Conservation (phyloP, 2,888 invertebrate genomes). For the Phymatocera aterrima region DNA sequence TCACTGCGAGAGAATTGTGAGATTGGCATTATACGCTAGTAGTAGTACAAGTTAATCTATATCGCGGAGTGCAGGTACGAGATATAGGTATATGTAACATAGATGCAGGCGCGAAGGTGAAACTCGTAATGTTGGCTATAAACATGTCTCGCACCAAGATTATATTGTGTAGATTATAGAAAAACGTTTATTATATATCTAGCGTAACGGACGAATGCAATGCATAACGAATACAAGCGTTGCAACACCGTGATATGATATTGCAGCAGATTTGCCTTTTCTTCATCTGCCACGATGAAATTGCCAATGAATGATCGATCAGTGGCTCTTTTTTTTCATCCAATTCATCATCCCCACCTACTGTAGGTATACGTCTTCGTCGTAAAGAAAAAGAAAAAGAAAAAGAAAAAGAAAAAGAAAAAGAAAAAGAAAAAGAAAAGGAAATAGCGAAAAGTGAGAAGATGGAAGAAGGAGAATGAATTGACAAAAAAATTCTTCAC, state of each 20-base stretch:
- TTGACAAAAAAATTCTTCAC: not conserved
- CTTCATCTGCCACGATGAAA: too few relatives aligned
- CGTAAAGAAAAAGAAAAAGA: too few relatives aligned
- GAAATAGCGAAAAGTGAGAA: not conserved
- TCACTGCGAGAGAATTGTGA: too few relatives aligned
- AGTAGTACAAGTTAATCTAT: not conserved
- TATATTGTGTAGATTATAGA: not conserved
- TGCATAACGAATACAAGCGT: not conserved
- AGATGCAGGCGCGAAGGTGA: not conserved
- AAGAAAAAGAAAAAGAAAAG: not conserved
- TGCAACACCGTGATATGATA: not conserved
- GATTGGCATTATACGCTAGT: not conserved
- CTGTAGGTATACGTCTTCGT: too few relatives aligned
- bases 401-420: too few relatives aligned
- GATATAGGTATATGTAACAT: not conserved
- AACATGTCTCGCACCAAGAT: slow-evolving; percentile 9
- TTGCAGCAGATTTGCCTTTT: too few relatives aligned
- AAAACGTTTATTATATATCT: slow-evolving; percentile 13
- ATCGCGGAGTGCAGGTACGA: not conserved
- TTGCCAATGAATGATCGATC: too few relatives aligned
- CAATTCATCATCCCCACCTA: too few relatives aligned
- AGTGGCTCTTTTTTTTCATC: too few relatives aligned
- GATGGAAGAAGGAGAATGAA: too few relatives aligned
- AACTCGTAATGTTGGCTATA: slow-evolving; percentile 2
- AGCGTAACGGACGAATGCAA: slow-evolving; percentile 12